Base-by-base conservation (phyloP, 2,797 vertebrate species). In the Aplochiton taeniatus region DNA sequence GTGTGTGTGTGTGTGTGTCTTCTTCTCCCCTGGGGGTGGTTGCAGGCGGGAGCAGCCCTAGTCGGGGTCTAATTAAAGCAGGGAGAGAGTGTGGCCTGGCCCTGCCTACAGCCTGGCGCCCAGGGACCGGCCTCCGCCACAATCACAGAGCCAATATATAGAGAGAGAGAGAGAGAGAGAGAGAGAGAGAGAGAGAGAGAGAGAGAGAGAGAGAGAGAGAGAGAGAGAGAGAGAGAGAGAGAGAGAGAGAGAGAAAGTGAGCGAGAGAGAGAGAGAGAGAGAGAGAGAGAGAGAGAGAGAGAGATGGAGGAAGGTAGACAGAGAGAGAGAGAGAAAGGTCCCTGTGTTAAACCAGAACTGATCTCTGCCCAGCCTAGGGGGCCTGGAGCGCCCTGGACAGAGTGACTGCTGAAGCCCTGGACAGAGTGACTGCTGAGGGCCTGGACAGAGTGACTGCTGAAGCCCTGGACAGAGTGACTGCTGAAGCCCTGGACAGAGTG, bases 31-130 rank as follows among this genome's bases (percentile, higher is more conserved):
- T 9, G 11, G 48, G 57, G 64, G 54, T 74, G 63, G 31, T 5
- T 60, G 67, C 63, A 51, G 71, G 53, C 12, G 31, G 1, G 49
- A 16, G 16, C 58, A 18, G 17, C n/a, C 11, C 43, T 46, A 19
- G 45, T 11, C 8, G 49, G 16, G 50, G 75, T 77, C 78, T 83
- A 83, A 87, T 87, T 84, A 85, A 87, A 81, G 81, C 76, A 17
- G 3, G 60, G 70, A 82, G 76, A 81, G 78, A 68, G 68, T 64
- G 9, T 59, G 76, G 43, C 12, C 16, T 13, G 47, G 81, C 68
- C 16, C 50, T 49, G 68, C 63, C 56, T 60, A 31, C 11, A 20
- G 63, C 66, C 16, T 53, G 2, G 61, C 47, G 17, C 11, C 3
- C 58, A 53, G 69, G 75, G 69, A 67, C 44, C 9, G 74, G 62